These are phyloP conservation scores for Ephestia elutella DNA, from an alignment of 1,140 invertebrate genomes.

Conservation along the genomic window DNA sequence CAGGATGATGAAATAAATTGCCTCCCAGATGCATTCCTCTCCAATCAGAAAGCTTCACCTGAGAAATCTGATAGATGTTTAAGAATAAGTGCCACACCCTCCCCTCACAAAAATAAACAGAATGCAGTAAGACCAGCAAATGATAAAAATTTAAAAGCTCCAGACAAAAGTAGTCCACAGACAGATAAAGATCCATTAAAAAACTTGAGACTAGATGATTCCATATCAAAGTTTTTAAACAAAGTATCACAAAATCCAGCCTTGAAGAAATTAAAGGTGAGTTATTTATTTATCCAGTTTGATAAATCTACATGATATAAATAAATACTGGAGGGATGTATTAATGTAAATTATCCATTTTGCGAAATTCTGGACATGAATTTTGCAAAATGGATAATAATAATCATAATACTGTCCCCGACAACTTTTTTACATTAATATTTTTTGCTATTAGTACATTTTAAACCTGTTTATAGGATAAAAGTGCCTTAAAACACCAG, in stretches of 20 bases:
- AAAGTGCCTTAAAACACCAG: conserved; percentile 25
- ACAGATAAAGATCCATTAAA: conserved; percentile 42
- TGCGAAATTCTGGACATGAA: too few species aligned
- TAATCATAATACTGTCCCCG: too few species aligned
- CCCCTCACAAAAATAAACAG: conserved; percentile 23
- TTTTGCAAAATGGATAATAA: too few species aligned
- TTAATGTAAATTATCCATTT: too few species aligned
- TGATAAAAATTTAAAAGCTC: conserved; percentile 29
- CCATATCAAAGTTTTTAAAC: conserved; percentile 33
- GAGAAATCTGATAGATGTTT: conserved; percentile 27
- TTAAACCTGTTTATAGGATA: conserved; percentile 24
- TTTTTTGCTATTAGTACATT: neutral
- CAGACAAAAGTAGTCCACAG: conserved; percentile 31
- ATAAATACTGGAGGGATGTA: too few species aligned
- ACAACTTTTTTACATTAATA: too few species aligned
- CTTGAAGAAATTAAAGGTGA: conserved; percentile 32
- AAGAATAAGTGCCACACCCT: conserved; percentile 38
- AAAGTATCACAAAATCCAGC: conserved; percentile 36
- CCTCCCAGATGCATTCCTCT: conserved; percentile 18
- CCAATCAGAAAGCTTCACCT: conserved; percentile 18
- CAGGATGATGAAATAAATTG: conserved; percentile 39
- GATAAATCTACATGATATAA: too few species aligned
- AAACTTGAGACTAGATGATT: conserved; percentile 43
- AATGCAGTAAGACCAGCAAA: conserved; percentile 8
- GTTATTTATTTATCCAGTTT: too few species aligned